These are phyloP conservation scores for Drosophila merina DNA, from an alignment of 2,888 invertebrate species.

Conservation along the genomic window DNA sequence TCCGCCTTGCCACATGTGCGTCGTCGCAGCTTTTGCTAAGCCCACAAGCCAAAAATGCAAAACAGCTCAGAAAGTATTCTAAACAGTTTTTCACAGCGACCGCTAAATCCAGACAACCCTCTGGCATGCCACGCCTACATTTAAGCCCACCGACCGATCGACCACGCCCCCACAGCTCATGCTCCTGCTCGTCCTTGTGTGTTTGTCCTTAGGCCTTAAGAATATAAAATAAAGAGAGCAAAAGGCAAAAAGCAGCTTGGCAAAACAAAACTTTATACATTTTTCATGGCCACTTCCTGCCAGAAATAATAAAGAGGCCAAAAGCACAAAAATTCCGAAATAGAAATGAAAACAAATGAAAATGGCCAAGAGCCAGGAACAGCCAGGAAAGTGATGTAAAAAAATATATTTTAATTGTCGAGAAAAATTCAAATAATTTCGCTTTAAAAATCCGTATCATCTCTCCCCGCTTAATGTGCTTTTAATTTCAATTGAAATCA, in stretches of 20 bases:
- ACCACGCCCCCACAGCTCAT: slow-evolving; percentile 1
- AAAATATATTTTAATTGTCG: slow-evolving; percentile 15
- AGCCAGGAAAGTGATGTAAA: neutral
- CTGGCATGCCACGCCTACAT: neutral
- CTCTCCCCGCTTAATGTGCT: slow-evolving; percentile 24
- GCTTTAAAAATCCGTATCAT: neutral
- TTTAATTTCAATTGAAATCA: slow-evolving; percentile 50
- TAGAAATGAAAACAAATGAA: neutral
- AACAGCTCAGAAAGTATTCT: slow-evolving; percentile 75
- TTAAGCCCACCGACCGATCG: slow-evolving; percentile 10
- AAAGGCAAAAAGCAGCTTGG: slow-evolving; percentile 23
- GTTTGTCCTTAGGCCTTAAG: slow-evolving; percentile 32
- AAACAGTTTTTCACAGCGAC: slow-evolving; percentile 63
- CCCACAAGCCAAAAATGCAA: slow-evolving; percentile 76
- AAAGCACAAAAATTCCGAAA: slow-evolving; percentile 8
- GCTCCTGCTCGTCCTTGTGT: slow-evolving; percentile 13
- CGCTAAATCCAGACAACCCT: slow-evolving; percentile 17
- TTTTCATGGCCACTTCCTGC: slow-evolving; percentile 60
- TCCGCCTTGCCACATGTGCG: slow-evolving; percentile 22
- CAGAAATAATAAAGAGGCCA: slow-evolving; percentile 8
- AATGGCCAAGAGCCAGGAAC: neutral
- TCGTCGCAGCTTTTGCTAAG: slow-evolving; percentile 37
- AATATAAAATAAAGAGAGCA: slow-evolving; percentile 4
- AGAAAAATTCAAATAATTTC: neutral
- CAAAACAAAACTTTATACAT: slow-evolving; percentile 64